Evolutionary conservation across 2,888 invertebrate species (phyloP).

Genomic region (Lepidocyrtoides sp.): DNA sequence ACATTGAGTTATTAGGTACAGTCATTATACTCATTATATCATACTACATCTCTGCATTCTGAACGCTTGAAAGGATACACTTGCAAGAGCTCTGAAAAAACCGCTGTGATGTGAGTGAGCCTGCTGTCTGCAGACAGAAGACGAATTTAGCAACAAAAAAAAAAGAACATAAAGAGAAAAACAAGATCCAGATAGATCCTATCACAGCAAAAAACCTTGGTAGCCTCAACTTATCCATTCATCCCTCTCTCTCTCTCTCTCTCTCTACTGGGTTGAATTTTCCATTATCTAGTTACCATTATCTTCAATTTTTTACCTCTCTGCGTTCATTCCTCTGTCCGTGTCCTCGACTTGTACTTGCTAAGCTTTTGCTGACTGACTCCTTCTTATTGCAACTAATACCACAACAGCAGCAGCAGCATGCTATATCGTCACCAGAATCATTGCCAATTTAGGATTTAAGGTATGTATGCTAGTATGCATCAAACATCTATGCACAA

Average conservation of each 20-base stretch:
- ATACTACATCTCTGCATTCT: background rate
- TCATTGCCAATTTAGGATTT: conserved; percentile 36
- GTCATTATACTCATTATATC: background rate
- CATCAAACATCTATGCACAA: background rate
- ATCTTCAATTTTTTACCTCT: conserved; percentile 22
- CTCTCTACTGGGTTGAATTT: background rate
- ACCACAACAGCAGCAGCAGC: conserved; percentile 6
- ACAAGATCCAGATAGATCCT: conserved; percentile 55
- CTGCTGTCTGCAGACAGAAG: conserved; percentile 14
- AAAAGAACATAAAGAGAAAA: conserved; percentile 13
- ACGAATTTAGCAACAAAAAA: background rate
- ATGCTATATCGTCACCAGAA: conserved; percentile 14
- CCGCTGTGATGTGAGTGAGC: conserved; percentile 9
- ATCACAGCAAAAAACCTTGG: conserved; percentile 31
- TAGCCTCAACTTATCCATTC: conserved; percentile 13
- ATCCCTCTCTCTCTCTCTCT: background rate
- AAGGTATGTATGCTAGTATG: background rate
- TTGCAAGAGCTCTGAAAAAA: background rate
- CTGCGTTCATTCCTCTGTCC: conserved; percentile 12
- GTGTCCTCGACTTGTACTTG: background rate
- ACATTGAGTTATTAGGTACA: background rate
- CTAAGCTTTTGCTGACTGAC: no score
- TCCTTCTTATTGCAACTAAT: background rate
- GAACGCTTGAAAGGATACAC: background rate
- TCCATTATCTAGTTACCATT: conserved; percentile 19